Evolutionary conservation across 2,888 invertebrate species (phyloP), one percentile per base, ranked within the genome.

Genomic region (Euzetes globulus): DNA sequence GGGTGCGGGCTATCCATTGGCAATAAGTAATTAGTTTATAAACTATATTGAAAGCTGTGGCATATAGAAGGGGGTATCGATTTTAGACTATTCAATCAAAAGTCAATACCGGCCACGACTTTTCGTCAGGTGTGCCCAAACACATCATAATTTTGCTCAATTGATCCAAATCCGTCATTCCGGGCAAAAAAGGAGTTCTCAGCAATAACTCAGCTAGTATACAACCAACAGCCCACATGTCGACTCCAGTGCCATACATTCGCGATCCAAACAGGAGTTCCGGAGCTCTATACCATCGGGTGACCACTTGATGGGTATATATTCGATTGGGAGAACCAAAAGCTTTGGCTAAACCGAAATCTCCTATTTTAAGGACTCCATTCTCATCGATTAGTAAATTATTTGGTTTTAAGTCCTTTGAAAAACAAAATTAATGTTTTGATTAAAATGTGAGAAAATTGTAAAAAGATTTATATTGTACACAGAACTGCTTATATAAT

Each of bases 201-300:
- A 94, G 84, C 71, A 94, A 83, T 25, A 99, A 85, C 84, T 99
- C 99, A 0, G 96, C 99, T 77, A 99, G 83, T 81, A 99, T 98
- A 82, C 99, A 99, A 4, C 99, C 99, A 15, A 96, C 88, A 4
- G 99, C 97, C 99, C 99, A 99, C 86, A 98, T 95, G 82, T 99
- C 99, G 19, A 99, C 91, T 1, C 94, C 94, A n/a, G 91, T 91
- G 17, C 94, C 92, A 83, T 99, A 99, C 81, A 92, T 91, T 68
- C 92, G 87, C 0, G 98, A 94, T 25, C 99, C 99, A 84, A 92
- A 97, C 50, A 99, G 84, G 41, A 99, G 84, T 83, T 99, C 99
- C 0, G 99, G 99, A 37, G 91, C 88, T 81, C 92, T 87, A 80
- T 85, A 85, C 85, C 85, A 85, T 15, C 78, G 88, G 1, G 97